phyloP scores from a whole-genome alignment of 2,888 invertebrate genomes.

The Chymomyza fuscimana region DNA sequence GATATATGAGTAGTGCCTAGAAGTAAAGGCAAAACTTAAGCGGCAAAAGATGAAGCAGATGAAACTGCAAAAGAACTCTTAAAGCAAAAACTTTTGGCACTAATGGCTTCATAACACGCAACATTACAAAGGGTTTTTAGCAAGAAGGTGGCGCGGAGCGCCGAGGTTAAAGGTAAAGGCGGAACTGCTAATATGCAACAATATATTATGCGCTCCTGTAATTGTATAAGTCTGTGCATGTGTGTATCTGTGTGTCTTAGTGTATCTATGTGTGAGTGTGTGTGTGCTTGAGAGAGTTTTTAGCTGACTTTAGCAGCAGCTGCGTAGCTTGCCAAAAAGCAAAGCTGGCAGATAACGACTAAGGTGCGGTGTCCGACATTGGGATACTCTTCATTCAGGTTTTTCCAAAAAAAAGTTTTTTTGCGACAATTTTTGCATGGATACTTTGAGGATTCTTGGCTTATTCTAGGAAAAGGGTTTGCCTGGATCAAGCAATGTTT shows the following conservation, averaged over 20 bases:
- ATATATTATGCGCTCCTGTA: conserved; percentile 59
- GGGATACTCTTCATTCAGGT: too few species aligned
- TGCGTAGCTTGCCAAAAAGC: conserved; percentile 26
- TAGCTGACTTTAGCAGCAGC: conserved; percentile 58
- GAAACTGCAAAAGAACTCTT: conserved; percentile 22
- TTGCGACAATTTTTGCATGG: too few species aligned
- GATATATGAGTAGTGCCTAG: neutral
- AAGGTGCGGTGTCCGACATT: conserved; percentile 1
- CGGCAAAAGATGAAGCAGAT: conserved; percentile 7
- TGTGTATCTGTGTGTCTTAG: conserved; percentile 2
- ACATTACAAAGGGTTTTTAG: conserved; percentile 56
- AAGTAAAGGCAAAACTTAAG: neutral
- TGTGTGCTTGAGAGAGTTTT: conserved; percentile 7
- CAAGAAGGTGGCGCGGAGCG: conserved; percentile 30
- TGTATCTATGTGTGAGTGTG: conserved; percentile 9
- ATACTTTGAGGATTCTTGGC: too few species aligned
- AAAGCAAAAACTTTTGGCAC: conserved; percentile 53
- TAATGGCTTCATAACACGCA: conserved; percentile 73
- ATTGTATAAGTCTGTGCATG: conserved; percentile 6
- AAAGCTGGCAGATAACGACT: conserved; percentile 26
- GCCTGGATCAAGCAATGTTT: too few species aligned
- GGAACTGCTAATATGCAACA: conserved; percentile 62
- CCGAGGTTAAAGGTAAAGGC: conserved; percentile 40
- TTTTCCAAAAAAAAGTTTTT: too few species aligned
- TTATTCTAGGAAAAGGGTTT: too few species aligned